phyloP scores from a whole-genome alignment of 2,113 vertebrate species.

The Hippocampus barbouri region DNA sequence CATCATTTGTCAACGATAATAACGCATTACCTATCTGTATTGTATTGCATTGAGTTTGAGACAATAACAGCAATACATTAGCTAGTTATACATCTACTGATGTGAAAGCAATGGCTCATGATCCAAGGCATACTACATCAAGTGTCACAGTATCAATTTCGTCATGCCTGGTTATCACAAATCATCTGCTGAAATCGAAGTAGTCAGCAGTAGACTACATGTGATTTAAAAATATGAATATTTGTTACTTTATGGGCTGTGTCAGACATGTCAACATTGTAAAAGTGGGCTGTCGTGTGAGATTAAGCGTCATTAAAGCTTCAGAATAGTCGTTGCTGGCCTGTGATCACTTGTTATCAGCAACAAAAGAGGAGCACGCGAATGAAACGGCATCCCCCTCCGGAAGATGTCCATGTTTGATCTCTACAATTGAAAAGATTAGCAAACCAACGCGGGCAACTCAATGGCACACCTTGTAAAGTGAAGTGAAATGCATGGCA shows the following conservation, averaged over 20 bases:
- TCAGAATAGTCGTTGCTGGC: not conserved
- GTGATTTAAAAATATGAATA: not conserved
- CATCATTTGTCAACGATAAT: too few species aligned
- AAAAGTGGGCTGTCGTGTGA: not conserved
- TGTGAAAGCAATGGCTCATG: not conserved
- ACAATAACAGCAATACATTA: not conserved
- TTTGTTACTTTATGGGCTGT: not conserved
- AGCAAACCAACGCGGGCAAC: constrained; percentile 55
- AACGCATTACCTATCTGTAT: too few species aligned
- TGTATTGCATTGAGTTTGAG: too few species aligned
- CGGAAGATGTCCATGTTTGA: constrained; percentile 56
- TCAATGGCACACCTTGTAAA: constrained; percentile 69
- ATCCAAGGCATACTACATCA: not conserved
- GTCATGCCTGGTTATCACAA: too few species aligned
- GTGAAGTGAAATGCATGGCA: constrained; percentile 53
- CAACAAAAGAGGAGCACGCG: constrained; percentile 45
- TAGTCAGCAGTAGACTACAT: not conserved
- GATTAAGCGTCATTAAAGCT: not conserved
- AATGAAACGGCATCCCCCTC: constrained; percentile 50
- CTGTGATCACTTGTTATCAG: constrained; percentile 56
- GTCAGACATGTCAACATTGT: not conserved
- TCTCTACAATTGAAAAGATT: constrained; percentile 66
- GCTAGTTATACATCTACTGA: not conserved
- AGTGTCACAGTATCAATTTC: too few species aligned
- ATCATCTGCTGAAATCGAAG: not conserved